Conservation (phyloP, 2,113 vertebrate genomes). For the Pandion haliaetus region DNA sequence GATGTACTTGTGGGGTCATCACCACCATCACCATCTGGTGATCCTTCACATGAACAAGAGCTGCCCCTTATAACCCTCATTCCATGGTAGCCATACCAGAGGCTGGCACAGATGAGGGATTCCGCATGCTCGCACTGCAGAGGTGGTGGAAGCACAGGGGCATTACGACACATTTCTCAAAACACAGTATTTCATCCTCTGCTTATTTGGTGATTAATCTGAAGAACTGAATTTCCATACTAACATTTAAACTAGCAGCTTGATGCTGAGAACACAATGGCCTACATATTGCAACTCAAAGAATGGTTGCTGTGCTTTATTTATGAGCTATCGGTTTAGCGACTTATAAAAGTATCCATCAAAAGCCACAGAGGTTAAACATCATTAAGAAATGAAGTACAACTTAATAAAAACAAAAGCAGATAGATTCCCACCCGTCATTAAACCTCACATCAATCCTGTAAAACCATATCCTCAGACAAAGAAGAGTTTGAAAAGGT, state of each 20-base stretch:
- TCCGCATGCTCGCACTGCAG: background rate
- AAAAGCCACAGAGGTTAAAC: background rate
- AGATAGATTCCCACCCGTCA: background rate
- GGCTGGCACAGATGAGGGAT: background rate
- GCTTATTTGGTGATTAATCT: background rate
- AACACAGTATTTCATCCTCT: background rate
- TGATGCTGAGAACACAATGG: background rate
- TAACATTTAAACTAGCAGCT: constrained; percentile 15
- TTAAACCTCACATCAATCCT: background rate
- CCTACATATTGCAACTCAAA: background rate
- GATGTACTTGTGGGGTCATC: background rate
- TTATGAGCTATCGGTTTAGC: background rate
- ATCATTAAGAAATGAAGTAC: background rate
- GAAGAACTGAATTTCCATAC: background rate
- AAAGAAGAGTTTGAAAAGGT: background rate
- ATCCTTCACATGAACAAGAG: background rate
- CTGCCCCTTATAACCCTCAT: background rate
- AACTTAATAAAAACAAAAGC: background rate
- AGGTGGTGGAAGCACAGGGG: background rate
- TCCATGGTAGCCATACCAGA: background rate
- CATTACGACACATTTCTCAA: background rate
- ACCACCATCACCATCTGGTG: too few species aligned
- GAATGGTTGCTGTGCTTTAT: background rate
- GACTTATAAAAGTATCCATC: background rate
- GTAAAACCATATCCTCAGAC: background rate